Evolutionary conservation across 2,888 invertebrate species (phyloP).

Genomic region (Lobophora halterata): DNA sequence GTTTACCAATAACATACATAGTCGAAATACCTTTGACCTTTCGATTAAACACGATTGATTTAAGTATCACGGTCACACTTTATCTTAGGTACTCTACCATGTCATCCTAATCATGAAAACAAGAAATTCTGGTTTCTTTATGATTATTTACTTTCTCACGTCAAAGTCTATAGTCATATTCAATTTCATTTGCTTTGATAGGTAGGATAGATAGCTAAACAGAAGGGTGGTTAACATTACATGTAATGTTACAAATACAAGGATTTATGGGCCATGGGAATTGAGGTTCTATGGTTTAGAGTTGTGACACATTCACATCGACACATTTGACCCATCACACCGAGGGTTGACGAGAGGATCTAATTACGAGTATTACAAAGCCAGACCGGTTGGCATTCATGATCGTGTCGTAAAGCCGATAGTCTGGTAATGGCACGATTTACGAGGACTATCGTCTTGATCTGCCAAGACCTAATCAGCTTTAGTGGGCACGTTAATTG

Average conservation of each 20-base stretch:
- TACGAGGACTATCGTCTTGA: slow-evolving; percentile 1
- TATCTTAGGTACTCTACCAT: too few species aligned
- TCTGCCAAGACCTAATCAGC: background rate
- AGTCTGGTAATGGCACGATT: background rate
- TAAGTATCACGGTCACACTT: too few species aligned
- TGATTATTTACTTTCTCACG: background rate
- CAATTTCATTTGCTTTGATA: slow-evolving; percentile 24
- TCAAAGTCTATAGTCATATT: slow-evolving; percentile 4
- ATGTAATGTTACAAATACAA: slow-evolving; percentile 58
- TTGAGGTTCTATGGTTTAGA: slow-evolving; percentile 62
- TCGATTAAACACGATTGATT: too few species aligned
- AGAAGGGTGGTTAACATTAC: slow-evolving; percentile 54
- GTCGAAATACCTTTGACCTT: slow-evolving; percentile 15
- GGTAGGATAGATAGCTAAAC: slow-evolving; percentile 50
- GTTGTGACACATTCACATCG: slow-evolving; percentile 44
- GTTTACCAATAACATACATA: too few species aligned
- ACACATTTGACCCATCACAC: slow-evolving; percentile 30
- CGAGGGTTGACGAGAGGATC: slow-evolving; percentile 8
- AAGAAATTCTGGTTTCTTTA: slow-evolving; percentile 17
- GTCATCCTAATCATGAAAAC: slow-evolving; percentile 8
- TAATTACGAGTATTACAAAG: slow-evolving; percentile 5
- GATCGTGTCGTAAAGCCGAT: slow-evolving; percentile 3
- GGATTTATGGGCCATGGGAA: slow-evolving; percentile 63
- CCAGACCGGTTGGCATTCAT: too few species aligned
- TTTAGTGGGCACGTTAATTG: background rate